phyloP scores from a whole-genome alignment of 2,888 invertebrate genomes.

The Cephus runcator region DNA sequence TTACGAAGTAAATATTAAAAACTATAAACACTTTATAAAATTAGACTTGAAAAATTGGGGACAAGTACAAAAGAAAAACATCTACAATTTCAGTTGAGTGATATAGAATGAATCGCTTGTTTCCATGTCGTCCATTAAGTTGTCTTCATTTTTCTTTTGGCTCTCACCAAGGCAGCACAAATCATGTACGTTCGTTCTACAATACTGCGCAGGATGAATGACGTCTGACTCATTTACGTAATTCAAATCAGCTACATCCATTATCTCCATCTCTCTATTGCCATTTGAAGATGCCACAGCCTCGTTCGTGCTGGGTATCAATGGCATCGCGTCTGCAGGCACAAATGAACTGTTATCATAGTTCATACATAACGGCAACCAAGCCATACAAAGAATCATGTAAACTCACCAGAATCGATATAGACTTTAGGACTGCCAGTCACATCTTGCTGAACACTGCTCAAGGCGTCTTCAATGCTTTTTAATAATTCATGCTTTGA shows the following conservation, averaged over 20 bases:
- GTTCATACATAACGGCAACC: neutral
- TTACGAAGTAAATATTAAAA: neutral
- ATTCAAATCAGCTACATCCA: neutral
- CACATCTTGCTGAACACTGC: neutral
- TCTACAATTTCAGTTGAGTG: neutral
- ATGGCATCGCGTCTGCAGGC: neutral
- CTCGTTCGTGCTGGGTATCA: neutral
- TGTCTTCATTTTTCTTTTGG: neutral
- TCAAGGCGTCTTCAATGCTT: neutral
- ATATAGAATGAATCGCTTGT: neutral
- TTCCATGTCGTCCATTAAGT: neutral
- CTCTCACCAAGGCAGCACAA: neutral
- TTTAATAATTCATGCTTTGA: neutral
- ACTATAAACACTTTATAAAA: neutral
- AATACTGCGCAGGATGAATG: neutral
- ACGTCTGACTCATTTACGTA: neutral
- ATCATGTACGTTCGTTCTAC: neutral
- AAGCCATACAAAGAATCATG: neutral
- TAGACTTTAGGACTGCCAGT: neutral
- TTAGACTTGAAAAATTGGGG: neutral
- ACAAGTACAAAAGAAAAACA: neutral
- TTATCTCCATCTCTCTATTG: neutral
- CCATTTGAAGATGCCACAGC: neutral
- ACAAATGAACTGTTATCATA: neutral
- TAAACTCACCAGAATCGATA: neutral